Evolutionary conservation across 2,888 invertebrate genomes (phyloP).

Genomic region (Caenorhabditis panamensis): DNA sequence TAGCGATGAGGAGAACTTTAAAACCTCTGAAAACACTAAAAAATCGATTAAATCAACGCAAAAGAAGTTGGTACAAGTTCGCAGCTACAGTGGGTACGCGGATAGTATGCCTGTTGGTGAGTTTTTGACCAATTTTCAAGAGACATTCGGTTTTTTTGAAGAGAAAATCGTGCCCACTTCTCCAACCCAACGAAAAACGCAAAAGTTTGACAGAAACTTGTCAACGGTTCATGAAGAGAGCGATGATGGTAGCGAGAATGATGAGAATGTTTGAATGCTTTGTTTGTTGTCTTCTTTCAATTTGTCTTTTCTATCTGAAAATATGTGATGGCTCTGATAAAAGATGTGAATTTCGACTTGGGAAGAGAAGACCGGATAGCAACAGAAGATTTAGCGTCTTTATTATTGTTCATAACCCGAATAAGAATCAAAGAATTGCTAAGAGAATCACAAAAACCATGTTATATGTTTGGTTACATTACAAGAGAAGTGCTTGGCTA

Average conservation of each 20-base stretch:
- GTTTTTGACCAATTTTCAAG: neutral
- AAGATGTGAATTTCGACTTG: no score
- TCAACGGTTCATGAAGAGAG: slow-evolving; percentile 54
- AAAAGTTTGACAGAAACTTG: slow-evolving; percentile 47
- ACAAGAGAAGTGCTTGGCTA: no score
- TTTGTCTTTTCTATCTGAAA: slow-evolving; percentile 24
- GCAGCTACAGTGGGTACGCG: slow-evolving; percentile 42
- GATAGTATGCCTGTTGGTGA: slow-evolving; percentile 29
- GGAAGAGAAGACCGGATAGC: no score
- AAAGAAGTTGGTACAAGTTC: slow-evolving; percentile 43
- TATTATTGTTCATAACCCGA: no score
- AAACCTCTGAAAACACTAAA: neutral
- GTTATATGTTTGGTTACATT: no score
- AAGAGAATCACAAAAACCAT: no score
- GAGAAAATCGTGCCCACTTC: slow-evolving; percentile 38
- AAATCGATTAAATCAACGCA: slow-evolving; percentile 13
- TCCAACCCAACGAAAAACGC: slow-evolving; percentile 26
- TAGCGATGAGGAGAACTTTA: slow-evolving; percentile 13
- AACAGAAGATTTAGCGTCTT: no score
- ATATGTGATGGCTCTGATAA: no score
- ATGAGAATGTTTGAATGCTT: slow-evolving; percentile 30
- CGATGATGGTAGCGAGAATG: slow-evolving; percentile 30
- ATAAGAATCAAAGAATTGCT: no score
- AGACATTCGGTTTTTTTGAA: slow-evolving; percentile 3
- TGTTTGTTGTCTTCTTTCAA: neutral